Percentiles rank a stretch among this genome's conserved stretches.
phyloP scores from a whole-genome alignment of 2,113 vertebrate genomes.

The Antechinus flavipes region DNA sequence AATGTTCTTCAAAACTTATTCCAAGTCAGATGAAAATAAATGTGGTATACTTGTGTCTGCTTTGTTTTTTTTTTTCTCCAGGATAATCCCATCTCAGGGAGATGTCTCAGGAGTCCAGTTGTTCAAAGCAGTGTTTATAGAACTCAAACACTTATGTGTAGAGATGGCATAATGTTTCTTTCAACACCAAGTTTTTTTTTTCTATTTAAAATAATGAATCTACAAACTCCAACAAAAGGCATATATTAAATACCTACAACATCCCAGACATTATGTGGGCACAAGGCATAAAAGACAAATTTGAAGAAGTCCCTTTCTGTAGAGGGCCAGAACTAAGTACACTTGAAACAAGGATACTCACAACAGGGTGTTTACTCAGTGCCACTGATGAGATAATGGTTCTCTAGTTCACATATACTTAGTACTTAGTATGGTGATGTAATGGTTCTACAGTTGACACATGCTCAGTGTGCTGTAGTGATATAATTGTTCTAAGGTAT shows the following conservation, averaged over 20 bases:
- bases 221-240: background rate
- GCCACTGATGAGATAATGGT: no score
- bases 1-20: slow-evolving; percentile 31
- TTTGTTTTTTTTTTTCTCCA: background rate
- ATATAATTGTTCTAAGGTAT: no score
- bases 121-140: background rate
- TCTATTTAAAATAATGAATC: background rate
- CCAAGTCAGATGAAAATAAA: background rate
- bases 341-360: no score
- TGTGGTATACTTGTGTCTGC: background rate
- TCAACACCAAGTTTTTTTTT: background rate
- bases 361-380: no score
- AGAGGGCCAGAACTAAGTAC: no score
- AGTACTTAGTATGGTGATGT: no score
- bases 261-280: background rate
- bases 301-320: background rate
- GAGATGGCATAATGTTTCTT: background rate
- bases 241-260: background rate
- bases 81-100: background rate
- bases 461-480: no score
- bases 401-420: no score
- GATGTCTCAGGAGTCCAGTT: background rate
- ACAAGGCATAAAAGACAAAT: background rate
- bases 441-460: no score
- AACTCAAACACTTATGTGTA: background rate